phyloP scores from a whole-genome alignment of 2,888 invertebrate genomes.

The Mesoligia furuncula region DNA sequence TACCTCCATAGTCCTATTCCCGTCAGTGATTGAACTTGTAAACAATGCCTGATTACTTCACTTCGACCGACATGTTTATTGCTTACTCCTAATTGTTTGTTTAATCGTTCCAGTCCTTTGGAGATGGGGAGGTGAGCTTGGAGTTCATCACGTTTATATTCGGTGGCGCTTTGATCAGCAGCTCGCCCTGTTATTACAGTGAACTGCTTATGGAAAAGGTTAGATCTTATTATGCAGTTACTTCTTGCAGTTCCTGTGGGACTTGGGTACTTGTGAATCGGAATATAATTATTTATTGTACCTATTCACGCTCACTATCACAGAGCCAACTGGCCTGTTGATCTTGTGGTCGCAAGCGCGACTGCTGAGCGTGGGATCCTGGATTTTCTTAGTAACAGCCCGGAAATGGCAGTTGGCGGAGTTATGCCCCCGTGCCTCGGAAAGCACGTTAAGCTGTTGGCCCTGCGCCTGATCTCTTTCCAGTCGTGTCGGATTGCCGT shows the following conservation, averaged over 20 bases:
- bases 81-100: constrained; percentile 6
- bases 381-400: too few relatives aligned
- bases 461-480: too few relatives aligned
- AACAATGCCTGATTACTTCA: constrained; percentile 41
- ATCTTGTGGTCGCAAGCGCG: neutral
- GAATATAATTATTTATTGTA: neutral
- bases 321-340: neutral
- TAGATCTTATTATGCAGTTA: neutral
- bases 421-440: too few relatives aligned
- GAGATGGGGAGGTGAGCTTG: constrained; percentile 56
- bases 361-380: neutral
- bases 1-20: constrained; percentile 1
- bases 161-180: constrained; percentile 55
- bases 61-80: constrained; percentile 41
- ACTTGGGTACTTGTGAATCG: neutral
- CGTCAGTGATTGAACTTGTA: constrained; percentile 14
- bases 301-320: too few relatives aligned
- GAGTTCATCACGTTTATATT: constrained; percentile 65
- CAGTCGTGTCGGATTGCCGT: too few relatives aligned
- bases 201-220: constrained; percentile 66
- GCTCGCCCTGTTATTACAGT: constrained; percentile 64
- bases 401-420: too few relatives aligned
- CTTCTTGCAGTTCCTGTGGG: neutral
- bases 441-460: too few relatives aligned
- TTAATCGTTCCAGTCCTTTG: constrained; percentile 45